Base-by-base conservation (phyloP, 2,888 invertebrate genomes). In the Eremobia ochroleuca region DNA sequence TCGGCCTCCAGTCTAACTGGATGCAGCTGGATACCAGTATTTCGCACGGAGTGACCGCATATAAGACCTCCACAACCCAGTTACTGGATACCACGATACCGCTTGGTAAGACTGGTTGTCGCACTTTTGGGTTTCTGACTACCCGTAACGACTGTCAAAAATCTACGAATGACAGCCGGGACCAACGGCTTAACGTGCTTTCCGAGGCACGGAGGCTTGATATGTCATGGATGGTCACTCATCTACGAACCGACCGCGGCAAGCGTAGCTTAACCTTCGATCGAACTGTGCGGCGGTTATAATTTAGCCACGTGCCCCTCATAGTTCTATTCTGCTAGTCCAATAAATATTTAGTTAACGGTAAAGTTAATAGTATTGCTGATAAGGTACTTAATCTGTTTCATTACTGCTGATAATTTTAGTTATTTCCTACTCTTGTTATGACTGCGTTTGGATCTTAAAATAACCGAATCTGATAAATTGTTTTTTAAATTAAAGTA, bases 351-450 rank as follows among this genome's bases (percentile, higher is more conserved):
- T 58, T 73, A 65, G 34, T 52, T 65, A 1, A 34, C n/a, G 82
- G 64, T 82, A 79, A 68, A 28, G 55, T 68, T 49, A 55, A 46
- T 31, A 46, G 66, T 62, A 25, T 75, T 62, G 31, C 31, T 75
- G 46, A 65, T 59, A 34, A 80, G 11, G 28, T 72, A 40, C 49
- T n/a, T 34, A 59, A 31, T 73, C 21, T 46, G n/a, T 52, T 67
- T 18, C 15, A 66, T 46, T 62, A 43, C 15, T 65, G 9, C 28
- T 76, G 79, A 82, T 79, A 68, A 67, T n/a, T 37, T 46, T n/a
- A 8, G 5, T 75, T 66, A 79, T 66, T 79, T 81, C 75, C 81
- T 79, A 66, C 59, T 61, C 11, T 18, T 72, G 34, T 73, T 18
- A 61, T 61, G 4, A 34, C 21, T 49, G 15, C 6, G 8, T 71